A percentile compares a stretch with the other conserved stretches of the same genome.
Conservation (phyloP, 2,888 invertebrate genomes). For the Pristionchus entomophagus region DNA sequence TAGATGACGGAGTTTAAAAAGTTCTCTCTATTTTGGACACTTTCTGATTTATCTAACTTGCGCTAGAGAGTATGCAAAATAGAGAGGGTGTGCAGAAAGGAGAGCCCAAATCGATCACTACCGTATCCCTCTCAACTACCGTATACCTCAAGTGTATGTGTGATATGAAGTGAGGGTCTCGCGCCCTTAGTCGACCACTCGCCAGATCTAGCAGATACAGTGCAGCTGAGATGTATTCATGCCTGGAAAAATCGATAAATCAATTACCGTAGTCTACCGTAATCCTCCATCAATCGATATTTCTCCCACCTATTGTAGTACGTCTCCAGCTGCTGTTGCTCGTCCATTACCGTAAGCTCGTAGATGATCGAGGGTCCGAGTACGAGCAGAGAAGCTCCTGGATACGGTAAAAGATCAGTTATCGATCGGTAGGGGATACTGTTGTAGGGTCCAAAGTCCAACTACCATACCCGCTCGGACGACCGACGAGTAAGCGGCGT, state of each 20-base stretch:
- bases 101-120: neutral
- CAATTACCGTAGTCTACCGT: conserved; percentile 3
- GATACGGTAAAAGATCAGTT: neutral
- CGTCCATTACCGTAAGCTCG: conserved; percentile 52
- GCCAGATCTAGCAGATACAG: conserved; percentile 61
- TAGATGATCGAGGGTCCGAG: conserved; percentile 30
- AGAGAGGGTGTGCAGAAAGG: too few relatives aligned
- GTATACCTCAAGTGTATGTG: conserved; percentile 43
- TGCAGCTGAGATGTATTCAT: conserved; percentile 57
- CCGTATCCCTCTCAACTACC: neutral
- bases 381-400: conserved; percentile 29
- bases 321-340: conserved; percentile 64
- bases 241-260: conserved; percentile 45
- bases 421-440: neutral
- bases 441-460: too few relatives aligned
- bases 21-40: too few relatives aligned
- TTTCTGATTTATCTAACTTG: too few relatives aligned
- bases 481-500: conserved; percentile 47
- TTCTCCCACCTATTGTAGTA: conserved; percentile 58
- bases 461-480: conserved; percentile 35
- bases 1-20: too few relatives aligned
- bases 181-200: conserved; percentile 40
- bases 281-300: neutral
- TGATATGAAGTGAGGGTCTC: conserved; percentile 31
- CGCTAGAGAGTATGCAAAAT: too few relatives aligned